A percentile compares a stretch with the other conserved stretches of the same genome.
Conservation (phyloP, 1,140 invertebrate species). For the Lordiphosa stackelbergi region DNA sequence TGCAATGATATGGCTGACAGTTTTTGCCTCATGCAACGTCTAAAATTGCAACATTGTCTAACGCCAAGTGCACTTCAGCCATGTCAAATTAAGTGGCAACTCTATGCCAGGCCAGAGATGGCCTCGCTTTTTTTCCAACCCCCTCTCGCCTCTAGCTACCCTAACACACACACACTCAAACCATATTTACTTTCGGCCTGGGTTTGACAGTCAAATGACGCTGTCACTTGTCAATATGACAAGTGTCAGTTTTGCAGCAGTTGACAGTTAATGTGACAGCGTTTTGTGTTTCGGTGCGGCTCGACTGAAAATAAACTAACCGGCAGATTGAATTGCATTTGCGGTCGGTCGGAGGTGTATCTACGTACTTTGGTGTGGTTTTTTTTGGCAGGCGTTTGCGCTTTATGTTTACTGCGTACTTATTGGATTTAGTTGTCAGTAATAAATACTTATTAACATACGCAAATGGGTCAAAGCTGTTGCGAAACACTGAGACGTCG, state of each 20-base stretch:
- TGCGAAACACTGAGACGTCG: too few species aligned
- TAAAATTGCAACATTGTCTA: constrained; percentile 70
- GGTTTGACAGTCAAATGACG: constrained; percentile 73
- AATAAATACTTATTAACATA: not conserved
- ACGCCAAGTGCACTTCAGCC: constrained; percentile 57
- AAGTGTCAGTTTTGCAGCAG: constrained; percentile 70
- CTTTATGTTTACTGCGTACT: constrained; percentile 9
- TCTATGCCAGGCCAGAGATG: constrained; percentile 45
- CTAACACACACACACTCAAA: not conserved
- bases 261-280: constrained; percentile 74
- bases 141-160: not conserved
- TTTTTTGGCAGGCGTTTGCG: too few species aligned
- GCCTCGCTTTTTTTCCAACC: constrained; percentile 19
- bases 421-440: constrained; percentile 11
- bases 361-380: too few species aligned
- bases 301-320: constrained; percentile 65
- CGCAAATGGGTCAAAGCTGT: too few species aligned
- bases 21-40: constrained; percentile 55
- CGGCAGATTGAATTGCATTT: constrained; percentile 66
- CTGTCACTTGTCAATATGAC: constrained; percentile 73
- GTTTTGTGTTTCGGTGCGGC: constrained; percentile 55
- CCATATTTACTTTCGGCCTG: constrained; percentile 38
- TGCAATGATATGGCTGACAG: constrained; percentile 72
- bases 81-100: constrained; percentile 67
- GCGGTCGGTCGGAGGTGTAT: not conserved